A percentile compares a stretch with the other conserved stretches of the same genome.
Evolutionary conservation across 1,140 invertebrate genomes (phyloP).

Genomic region (Calliphora vicina): DNA sequence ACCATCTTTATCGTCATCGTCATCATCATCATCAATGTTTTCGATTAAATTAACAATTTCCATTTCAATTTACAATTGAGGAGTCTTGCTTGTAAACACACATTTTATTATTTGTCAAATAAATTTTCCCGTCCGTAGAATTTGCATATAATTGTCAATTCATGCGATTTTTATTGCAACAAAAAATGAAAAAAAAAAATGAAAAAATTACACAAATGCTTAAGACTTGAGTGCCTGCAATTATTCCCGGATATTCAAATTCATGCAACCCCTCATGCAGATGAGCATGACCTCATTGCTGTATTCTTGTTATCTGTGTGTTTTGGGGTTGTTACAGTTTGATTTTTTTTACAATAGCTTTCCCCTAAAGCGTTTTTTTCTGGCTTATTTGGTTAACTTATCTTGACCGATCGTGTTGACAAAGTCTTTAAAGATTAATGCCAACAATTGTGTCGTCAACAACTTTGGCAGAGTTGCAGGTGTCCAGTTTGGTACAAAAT

Average conservation of each 20-base stretch:
- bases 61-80: background rate
- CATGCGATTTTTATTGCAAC: constrained; percentile 21
- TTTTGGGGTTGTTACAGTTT: background rate
- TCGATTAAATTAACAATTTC: background rate
- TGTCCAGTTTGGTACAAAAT: background rate
- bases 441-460: constrained; percentile 17
- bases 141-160: constrained; percentile 22
- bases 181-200: background rate
- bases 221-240: background rate
- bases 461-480: background rate
- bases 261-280: background rate
- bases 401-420: constrained; percentile 14
- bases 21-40: background rate
- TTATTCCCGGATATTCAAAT: constrained; percentile 19
- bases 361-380: background rate
- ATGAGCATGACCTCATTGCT: background rate
- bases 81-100: background rate
- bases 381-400: background rate
- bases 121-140: background rate
- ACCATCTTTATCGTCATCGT: background rate
- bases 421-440: constrained; percentile 31
- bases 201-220: background rate
- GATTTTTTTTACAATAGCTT: background rate
- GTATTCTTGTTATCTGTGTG: background rate
- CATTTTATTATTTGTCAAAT: constrained; percentile 24